Base-by-base conservation (phyloP, 2,797 vertebrate genomes). In the Adrianichthys oophorus region DNA sequence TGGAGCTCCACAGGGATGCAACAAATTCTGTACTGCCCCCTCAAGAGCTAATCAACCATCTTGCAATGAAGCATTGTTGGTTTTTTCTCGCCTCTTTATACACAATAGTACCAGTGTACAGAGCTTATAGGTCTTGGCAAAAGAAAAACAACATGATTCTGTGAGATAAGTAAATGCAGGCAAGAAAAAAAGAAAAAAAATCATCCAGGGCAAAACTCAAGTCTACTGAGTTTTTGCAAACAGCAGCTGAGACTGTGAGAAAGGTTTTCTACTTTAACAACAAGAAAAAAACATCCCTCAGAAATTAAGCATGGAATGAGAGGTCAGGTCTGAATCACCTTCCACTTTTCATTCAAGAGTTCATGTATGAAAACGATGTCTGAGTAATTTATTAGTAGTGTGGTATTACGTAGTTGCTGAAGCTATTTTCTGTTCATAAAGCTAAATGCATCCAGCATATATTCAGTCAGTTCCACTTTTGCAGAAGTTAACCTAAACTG, bases 31-130 rank as follows among this genome's bases (percentile, higher is more conserved):
- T 89, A 85, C 68, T 53, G 47, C 62, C 53, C 87, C 85, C 86
- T 68, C 29, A 76, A 85, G 88, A 82, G 78, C 87, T 84, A 88
- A 89, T 89, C 88, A 90, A 78, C 65, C 80, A 66, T 74, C 81
- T 68, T 66, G 75, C 83, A 84, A 72, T 85, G 75, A 87, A 90
- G 83, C 69, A 76, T 59, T 60, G 48, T 48, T 79, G 81, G 80
- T 87, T 86, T 86, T 86, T 85, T 85, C 80, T 74, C 56, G 69
- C 74, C 62, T 67, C 63, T 69, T 74, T 67, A 61, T 63, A 63
- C 82, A 85, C 80, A 86, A 74, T 76, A 68, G 80, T 75, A 74
- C 67, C 80, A 73, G 76, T 82, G 80, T 78, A 64, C 0, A 50
- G 64, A 56, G 68, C 76, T 80, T 69, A 72, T 71, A 82, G 81